These are phyloP conservation scores for Hafferia zeledoni DNA, from an alignment of 2,797 vertebrate species.

Conservation along the genomic window DNA sequence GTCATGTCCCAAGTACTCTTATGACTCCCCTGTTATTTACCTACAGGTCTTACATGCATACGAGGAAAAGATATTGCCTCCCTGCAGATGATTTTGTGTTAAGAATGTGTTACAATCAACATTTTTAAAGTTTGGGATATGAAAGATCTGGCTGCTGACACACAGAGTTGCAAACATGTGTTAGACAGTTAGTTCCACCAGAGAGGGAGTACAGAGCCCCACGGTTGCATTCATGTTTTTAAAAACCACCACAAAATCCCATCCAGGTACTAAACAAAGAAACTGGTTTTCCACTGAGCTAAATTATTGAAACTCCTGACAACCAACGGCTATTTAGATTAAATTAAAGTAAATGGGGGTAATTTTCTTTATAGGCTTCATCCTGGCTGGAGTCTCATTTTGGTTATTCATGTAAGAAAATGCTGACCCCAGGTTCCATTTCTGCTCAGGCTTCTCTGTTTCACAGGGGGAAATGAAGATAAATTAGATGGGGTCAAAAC, in stretches of 20 bases:
- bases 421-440: not conserved
- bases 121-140: not conserved
- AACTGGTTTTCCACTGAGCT: not conserved
- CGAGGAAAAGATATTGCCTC: not conserved
- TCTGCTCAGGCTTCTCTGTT: not conserved
- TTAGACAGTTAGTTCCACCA: not conserved
- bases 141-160: not conserved
- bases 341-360: not conserved
- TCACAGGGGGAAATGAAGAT: not conserved
- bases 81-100: not conserved
- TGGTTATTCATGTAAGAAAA: conserved; percentile 31
- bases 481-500: not conserved
- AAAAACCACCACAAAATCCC: not conserved
- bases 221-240: not conserved
- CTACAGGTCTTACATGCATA: not conserved
- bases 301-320: not conserved
- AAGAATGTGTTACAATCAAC: not conserved
- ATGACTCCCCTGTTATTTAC: not conserved
- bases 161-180: not conserved
- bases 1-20: not conserved
- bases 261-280: not conserved
- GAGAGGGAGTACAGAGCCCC: not conserved
- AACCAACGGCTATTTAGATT: not conserved
- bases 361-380: not conserved
- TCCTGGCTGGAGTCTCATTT: not conserved